These are phyloP conservation scores for Phytoseiulus persimilis DNA, from an alignment of 2,888 invertebrate genomes.

Conservation along the genomic window DNA sequence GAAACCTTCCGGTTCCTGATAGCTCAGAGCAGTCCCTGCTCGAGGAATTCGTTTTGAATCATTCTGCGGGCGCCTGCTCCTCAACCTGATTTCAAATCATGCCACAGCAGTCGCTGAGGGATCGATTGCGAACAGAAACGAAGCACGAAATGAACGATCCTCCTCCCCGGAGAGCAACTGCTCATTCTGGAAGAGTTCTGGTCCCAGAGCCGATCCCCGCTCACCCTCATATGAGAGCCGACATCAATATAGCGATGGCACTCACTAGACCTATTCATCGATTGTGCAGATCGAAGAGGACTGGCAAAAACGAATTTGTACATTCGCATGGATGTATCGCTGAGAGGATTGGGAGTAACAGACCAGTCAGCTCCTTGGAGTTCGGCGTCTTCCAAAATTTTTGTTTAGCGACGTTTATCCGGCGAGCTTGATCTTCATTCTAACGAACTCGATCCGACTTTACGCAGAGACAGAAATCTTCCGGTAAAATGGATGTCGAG, in stretches of 20 bases:
- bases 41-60: too few relatives aligned
- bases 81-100: too few relatives aligned
- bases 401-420: too few relatives aligned
- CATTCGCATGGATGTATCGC: not conserved
- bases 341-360: not conserved
- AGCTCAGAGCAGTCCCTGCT: too few relatives aligned
- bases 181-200: not conserved
- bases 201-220: not conserved
- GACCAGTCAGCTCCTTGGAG: too few relatives aligned
- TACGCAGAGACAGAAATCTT: not conserved
- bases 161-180: not conserved
- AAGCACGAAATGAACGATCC: too few relatives aligned
- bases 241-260: not conserved
- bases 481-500: not conserved
- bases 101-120: too few relatives aligned
- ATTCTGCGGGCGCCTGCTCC: too few relatives aligned
- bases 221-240: not conserved
- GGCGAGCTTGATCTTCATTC: not conserved
- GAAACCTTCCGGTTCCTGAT: too few relatives aligned
- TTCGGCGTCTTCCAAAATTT: not conserved
- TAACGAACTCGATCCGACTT: not conserved
- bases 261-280: not conserved
- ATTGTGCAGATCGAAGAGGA: not conserved
- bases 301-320: not conserved
- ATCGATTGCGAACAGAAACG: too few relatives aligned